phyloP scores from a whole-genome alignment of 2,888 invertebrate genomes.

The Abrostola tripartita region DNA sequence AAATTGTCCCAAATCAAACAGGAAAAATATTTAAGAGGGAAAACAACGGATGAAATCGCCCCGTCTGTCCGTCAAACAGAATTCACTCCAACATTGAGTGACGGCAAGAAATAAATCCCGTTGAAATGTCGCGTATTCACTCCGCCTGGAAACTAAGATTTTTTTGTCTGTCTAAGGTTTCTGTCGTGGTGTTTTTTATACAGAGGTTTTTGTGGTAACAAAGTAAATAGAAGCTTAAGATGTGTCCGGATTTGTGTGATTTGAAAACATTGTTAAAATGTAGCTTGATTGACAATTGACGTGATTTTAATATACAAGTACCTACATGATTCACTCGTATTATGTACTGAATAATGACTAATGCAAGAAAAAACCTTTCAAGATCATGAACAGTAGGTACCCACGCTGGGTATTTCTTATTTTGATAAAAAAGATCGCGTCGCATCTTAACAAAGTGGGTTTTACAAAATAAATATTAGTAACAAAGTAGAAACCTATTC shows the following conservation, averaged over 20 bases:
- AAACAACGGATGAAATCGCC: slow-evolving; percentile 49
- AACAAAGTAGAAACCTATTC: too few relatives aligned
- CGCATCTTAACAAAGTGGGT: too few relatives aligned
- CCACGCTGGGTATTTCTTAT: too few relatives aligned
- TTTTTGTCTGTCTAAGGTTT: too few relatives aligned
- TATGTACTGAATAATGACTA: too few relatives aligned
- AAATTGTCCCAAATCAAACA: slow-evolving; percentile 5
- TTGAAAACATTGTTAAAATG: background rate
- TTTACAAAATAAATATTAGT: too few relatives aligned
- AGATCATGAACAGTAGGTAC: too few relatives aligned
- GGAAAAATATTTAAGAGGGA: slow-evolving; percentile 27
- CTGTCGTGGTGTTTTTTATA: slow-evolving; percentile 39
- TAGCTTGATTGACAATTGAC: background rate
- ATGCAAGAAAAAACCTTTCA: too few relatives aligned
- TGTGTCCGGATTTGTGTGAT: slow-evolving; percentile 11
- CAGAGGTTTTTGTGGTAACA: slow-evolving; percentile 30
- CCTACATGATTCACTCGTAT: too few relatives aligned
- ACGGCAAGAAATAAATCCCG: slow-evolving; percentile 52
- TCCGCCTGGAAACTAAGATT: slow-evolving; percentile 21
- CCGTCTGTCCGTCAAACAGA: slow-evolving; percentile 49
- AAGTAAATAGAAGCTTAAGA: slow-evolving; percentile 19
- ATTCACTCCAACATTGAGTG: slow-evolving; percentile 49
- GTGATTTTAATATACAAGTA: background rate
- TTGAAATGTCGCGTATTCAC: slow-evolving; percentile 26
- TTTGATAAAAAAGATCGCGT: too few relatives aligned